These are phyloP conservation scores for Dorcus parallelipipedus DNA, from an alignment of 2,888 invertebrate species.

Conservation along the genomic window DNA sequence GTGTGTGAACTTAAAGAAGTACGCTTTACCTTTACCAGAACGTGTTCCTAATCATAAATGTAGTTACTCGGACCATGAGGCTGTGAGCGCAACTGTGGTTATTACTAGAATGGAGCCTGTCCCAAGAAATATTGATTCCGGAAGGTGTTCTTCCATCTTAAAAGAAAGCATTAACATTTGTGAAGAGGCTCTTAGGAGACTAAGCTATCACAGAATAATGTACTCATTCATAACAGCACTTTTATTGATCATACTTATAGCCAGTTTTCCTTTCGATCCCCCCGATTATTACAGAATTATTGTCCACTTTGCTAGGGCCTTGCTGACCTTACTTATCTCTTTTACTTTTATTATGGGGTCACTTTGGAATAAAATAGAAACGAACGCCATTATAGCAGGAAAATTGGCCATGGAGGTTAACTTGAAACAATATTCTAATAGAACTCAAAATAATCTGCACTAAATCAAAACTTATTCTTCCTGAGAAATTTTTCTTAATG, in stretches of 20 bases:
- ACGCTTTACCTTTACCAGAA: conserved; percentile 68
- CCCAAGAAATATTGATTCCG: conserved; percentile 21
- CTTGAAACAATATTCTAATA: conserved; percentile 27
- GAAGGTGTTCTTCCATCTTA: conserved; percentile 43
- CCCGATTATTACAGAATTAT: conserved; percentile 47
- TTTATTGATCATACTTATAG: conserved; percentile 54
- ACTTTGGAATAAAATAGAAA: conserved; percentile 79
- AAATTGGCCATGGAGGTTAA: conserved; percentile 66
- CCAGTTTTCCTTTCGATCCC: conserved; percentile 52
- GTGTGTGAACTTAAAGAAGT: conserved; percentile 52
- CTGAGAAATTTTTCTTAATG: no score
- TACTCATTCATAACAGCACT: conserved; percentile 55
- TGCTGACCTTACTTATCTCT: conserved; percentile 62
- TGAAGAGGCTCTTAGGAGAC: conserved; percentile 52
- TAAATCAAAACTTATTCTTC: no score
- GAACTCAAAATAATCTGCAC: no score
- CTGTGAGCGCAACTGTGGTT: conserved; percentile 60
- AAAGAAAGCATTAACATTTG: conserved; percentile 61
- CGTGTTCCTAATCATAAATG: conserved; percentile 68
- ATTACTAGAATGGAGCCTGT: conserved; percentile 29
- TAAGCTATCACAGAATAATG: conserved; percentile 53
- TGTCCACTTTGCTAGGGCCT: conserved; percentile 58
- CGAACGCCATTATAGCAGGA: conserved; percentile 73
- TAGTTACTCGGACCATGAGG: conserved; percentile 91
- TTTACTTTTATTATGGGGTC: conserved; percentile 76